Conservation (phyloP, 2,888 invertebrate species). For the Heteropelma amictum region DNA sequence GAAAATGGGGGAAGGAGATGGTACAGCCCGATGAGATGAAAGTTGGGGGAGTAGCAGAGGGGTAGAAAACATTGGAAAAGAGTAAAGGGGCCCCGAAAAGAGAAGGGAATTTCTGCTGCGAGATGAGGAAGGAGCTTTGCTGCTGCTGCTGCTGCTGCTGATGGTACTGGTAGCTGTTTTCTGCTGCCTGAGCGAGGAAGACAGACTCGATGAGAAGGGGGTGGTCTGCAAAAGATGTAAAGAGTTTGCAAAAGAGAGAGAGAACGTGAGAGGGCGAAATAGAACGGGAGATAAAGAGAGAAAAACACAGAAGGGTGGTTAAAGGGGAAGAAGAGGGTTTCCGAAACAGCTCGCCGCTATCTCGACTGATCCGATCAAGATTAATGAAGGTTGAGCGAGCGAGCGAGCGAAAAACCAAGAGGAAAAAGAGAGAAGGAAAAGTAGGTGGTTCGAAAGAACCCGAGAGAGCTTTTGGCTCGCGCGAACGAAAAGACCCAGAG, state of each 20-base stretch:
- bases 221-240: slow-evolving; percentile 52
- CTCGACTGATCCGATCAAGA: slow-evolving; percentile 78
- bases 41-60: slow-evolving; percentile 50
- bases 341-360: slow-evolving; percentile 77
- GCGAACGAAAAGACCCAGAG: slow-evolving; percentile 64
- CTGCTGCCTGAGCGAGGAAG: slow-evolving; percentile 33
- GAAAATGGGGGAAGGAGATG: slow-evolving; percentile 56
- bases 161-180: slow-evolving; percentile 53
- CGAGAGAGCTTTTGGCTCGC: slow-evolving; percentile 41
- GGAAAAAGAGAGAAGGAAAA: slow-evolving; percentile 16
- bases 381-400: slow-evolving; percentile 80
- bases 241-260: slow-evolving; percentile 44
- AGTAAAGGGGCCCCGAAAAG: slow-evolving; percentile 57
- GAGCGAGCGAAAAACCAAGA: slow-evolving; percentile 27
- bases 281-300: slow-evolving; percentile 51
- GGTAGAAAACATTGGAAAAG: slow-evolving; percentile 42
- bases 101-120: slow-evolving; percentile 47
- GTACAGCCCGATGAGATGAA: slow-evolving; percentile 47
- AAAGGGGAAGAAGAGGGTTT: slow-evolving; percentile 73
- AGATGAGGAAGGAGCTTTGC: slow-evolving; percentile 53
- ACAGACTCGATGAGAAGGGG: slow-evolving; percentile 61
- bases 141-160: slow-evolving; percentile 35
- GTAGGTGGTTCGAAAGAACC: slow-evolving; percentile 2
- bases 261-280: not conserved
- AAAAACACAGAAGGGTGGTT: slow-evolving; percentile 62